Conservation (phyloP, 2,113 vertebrate species). For the Phaetusa simplex region DNA sequence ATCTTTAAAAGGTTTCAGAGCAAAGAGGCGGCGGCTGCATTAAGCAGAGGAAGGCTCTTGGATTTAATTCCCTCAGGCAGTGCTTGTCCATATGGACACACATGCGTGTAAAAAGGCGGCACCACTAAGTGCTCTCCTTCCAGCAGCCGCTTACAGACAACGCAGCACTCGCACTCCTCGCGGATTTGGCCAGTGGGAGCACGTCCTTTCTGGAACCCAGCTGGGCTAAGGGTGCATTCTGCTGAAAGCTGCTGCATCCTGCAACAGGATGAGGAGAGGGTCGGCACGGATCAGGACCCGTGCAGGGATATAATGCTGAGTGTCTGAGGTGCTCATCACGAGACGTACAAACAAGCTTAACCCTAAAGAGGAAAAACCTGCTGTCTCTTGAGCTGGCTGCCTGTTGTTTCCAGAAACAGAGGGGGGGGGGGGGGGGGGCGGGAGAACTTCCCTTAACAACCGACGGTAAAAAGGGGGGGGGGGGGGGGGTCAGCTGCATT, state of each 20-base stretch:
- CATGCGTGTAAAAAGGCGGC: background rate
- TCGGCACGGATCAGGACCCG: background rate
- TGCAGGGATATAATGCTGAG: background rate
- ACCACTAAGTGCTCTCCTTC: background rate
- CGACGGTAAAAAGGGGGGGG: background rate
- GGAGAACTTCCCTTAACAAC: background rate
- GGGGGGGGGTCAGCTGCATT: background rate
- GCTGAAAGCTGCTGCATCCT: background rate
- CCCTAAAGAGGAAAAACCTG: background rate
- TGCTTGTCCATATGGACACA: background rate
- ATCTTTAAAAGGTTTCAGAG: background rate
- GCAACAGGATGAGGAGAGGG: background rate
- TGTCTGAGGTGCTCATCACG: background rate
- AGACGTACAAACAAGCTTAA: background rate
- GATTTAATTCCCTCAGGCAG: background rate
- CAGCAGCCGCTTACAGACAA: background rate
- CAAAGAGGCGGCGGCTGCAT: background rate
- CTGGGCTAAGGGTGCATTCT: background rate
- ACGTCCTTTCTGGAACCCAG: background rate
- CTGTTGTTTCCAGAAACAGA: background rate
- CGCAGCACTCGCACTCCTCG: rapidly evolving
- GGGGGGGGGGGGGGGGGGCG: background rate
- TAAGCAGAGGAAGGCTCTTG: background rate
- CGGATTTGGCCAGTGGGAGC: background rate
- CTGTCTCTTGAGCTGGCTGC: background rate